Evolutionary conservation across 2,113 vertebrate genomes (phyloP), one percentile per base, ranked within the genome.

Genomic region (Lampris incognitus): DNA sequence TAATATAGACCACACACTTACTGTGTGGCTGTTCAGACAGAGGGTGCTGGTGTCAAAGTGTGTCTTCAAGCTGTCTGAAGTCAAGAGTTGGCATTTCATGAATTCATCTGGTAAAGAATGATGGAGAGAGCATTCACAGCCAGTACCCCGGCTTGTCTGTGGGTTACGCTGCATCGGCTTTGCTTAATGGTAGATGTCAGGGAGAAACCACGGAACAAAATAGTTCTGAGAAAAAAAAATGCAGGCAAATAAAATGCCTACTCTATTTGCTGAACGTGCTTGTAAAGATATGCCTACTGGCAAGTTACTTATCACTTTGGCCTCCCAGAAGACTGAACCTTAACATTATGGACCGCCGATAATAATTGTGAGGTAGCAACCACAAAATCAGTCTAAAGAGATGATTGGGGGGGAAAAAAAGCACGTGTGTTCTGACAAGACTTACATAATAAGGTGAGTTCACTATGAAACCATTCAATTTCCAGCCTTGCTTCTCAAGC

Each of bases 201-300:
- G 64, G 7, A 79, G 7, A 79, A 76, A 79, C 76, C 78, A 81
- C 55, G 79, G 78, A 91, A 89, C 84, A 81, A 85, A 84, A 88
- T 87, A 82, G 81, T 91, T 90, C 88, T 84, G 84, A 89, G 24
- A 24, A 24, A 24, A 24, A 87, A 79, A 87, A 93, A 87, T 86
- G 82, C 89, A 76, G 87, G 91, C 84, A 92, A 92, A 94, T 93
- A 92, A 89, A 92, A 93, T 92, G 90, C 85, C 79, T 87, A 82
- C 73, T 74, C 86, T 69, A 73, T 91, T 88, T 85, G 82, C 68
- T 65, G 85, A 86, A 81, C 79, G 85, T 63, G 69, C 66, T 82
- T 67, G 87, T 82, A 87, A 92, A 92, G 84, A 69, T 82, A 89
- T 57, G 78, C 74, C 83, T 92, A 92, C 91, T 87, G 92, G 90